Evolutionary conservation across 2,888 invertebrate species (phyloP), one percentile per base, ranked within the genome.

Genomic region (Julus scandinavius): DNA sequence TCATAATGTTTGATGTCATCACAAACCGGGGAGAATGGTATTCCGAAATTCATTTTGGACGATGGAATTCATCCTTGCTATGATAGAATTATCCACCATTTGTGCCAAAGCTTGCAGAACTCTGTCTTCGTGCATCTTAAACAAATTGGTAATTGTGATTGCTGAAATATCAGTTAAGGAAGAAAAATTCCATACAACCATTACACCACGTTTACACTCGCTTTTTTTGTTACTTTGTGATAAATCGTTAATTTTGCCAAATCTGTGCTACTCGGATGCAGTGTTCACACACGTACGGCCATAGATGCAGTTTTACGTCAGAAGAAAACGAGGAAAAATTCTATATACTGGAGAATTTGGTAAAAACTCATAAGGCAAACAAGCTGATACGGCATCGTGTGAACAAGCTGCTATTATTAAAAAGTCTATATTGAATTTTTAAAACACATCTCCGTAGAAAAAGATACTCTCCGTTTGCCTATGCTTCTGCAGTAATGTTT

Each of bases 1-100:
- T 0, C 29, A 88, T 29, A 90, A 54, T 11, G 88, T 58, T 41
- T 49, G 49, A 41, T 85, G 72, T 63, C 72, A 29, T 50, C 41
- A 89, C 92, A 91, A 91, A 93, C 93, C 91, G 90, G 93, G 92
- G 17, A 92, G 90, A 20, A 93, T 91, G 38, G 92, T 93, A 17
- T 93, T 93, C 90, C 94, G 94, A 85, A 95, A 93, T 91, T 95
- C 95, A 88, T 93, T 92, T 87, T 93, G 92, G 0, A 95, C 92
- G 2, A 94, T 92, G 88, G 93, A 93, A 84, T 94, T 94, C 89
- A 95, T 91, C 89, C 94, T 94, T 84, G 94, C 94, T 4, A 93
- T 92, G 63, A 94, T 91, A 84, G 94, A 92, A 91, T 91, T 92
- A 72, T 93, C 92, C 15, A 95, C 91, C 87, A 94, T 92, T 90